A percentile compares a stretch with the other conserved stretches of the same genome.
Conservation (phyloP, 2,888 invertebrate genomes). For the Neoscelio sp. region DNA sequence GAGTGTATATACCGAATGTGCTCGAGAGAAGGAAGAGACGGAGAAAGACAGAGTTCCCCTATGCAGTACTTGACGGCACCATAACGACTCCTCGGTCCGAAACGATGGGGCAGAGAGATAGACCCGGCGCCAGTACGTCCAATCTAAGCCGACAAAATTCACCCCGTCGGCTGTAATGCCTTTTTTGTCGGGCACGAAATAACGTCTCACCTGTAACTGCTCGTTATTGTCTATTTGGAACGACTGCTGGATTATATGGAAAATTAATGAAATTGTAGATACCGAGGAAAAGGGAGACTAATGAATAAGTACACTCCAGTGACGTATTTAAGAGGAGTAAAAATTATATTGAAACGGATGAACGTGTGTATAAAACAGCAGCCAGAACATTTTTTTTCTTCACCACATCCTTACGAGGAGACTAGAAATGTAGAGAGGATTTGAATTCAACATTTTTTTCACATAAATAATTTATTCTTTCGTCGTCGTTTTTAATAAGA, state of each 20-base stretch:
- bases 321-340: conserved; percentile 1
- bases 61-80: conserved; percentile 63
- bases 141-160: conserved; percentile 71
- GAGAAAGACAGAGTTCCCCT: conserved; percentile 38
- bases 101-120: conserved; percentile 76
- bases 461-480: no score
- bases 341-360: no score
- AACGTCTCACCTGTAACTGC: conserved; percentile 61
- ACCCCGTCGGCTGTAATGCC: conserved; percentile 55
- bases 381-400: conserved; percentile 29
- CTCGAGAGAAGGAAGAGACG: no score
- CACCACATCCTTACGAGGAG: no score
- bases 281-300: background rate
- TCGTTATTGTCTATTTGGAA: conserved; percentile 46
- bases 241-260: conserved; percentile 33
- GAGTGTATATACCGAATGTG: background rate
- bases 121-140: conserved; percentile 76
- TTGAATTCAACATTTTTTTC: no score
- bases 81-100: conserved; percentile 71
- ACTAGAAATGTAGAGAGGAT: conserved; percentile 11
- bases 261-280: conserved; percentile 50
- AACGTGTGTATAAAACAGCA: conserved; percentile 39
- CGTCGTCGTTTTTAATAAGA: no score
- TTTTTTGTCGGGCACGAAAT: conserved; percentile 54
- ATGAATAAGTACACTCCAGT: conserved; percentile 44